Percentiles rank a stretch among this genome's conserved stretches.
Conservation (phyloP, 2,888 invertebrate genomes). For the Gibbula magus region DNA sequence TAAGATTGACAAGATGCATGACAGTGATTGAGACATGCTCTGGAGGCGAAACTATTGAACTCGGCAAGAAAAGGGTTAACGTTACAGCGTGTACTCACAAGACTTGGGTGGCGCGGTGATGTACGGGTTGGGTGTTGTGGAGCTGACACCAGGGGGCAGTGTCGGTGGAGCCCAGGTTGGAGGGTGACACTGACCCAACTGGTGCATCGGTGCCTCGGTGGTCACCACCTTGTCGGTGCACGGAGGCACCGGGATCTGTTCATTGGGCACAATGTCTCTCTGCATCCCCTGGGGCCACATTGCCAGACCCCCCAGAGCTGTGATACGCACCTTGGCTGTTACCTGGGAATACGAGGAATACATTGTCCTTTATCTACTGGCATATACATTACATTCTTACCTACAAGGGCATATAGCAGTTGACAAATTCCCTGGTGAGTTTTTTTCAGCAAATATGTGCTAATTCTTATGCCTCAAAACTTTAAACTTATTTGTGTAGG, state of each 20-base stretch:
- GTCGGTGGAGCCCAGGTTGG: not conserved
- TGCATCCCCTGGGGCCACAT: constrained; percentile 19
- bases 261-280: constrained; percentile 21
- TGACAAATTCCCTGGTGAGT: too few species aligned
- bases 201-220: not conserved
- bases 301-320: not conserved
- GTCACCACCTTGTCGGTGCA: not conserved
- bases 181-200: not conserved
- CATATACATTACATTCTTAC: too few species aligned
- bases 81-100: too few species aligned
- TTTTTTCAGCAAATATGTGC: too few species aligned
- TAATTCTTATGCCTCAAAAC: too few species aligned
- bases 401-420: too few species aligned
- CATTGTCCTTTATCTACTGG: too few species aligned
- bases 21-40: too few species aligned
- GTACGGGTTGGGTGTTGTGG: not conserved
- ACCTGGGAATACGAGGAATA: not conserved
- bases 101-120: not conserved
- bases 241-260: constrained; percentile 24
- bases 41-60: too few species aligned
- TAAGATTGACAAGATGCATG: too few species aligned
- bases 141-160: not conserved
- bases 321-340: not conserved
- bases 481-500: too few species aligned
- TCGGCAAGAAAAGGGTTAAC: too few species aligned